Evolutionary conservation across 2,888 invertebrate genomes (phyloP).

Genomic region (Agonopterix alstromeriana): DNA sequence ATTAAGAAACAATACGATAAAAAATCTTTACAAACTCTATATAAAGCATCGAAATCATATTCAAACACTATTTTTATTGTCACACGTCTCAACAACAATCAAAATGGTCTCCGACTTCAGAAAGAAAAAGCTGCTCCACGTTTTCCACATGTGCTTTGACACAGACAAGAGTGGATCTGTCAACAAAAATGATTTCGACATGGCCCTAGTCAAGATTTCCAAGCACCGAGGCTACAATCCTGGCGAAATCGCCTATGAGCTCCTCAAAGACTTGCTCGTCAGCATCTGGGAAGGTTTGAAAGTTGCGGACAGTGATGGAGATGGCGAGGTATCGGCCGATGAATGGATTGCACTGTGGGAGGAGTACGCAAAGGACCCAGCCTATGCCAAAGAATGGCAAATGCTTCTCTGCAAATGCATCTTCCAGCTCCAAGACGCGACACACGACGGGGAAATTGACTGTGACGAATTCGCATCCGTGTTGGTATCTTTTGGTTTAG

Average conservation of each 20-base stretch:
- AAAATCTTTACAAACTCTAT: no score
- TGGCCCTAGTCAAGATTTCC: conserved; percentile 90
- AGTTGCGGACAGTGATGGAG: conserved; percentile 85
- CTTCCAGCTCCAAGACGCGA: conserved; percentile 91
- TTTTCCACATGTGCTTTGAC: conserved; percentile 93
- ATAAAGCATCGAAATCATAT: no score
- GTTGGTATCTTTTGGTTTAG: conserved; percentile 85
- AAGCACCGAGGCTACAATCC: conserved; percentile 85
- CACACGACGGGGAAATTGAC: conserved; percentile 85
- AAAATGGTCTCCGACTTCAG: conserved; percentile 88
- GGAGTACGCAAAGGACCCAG: conserved; percentile 78
- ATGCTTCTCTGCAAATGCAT: conserved; percentile 89
- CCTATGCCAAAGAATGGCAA: conserved; percentile 85
- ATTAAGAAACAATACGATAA: no score
- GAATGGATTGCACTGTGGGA: conserved; percentile 91
- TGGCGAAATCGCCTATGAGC: conserved; percentile 82
- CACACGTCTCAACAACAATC: conserved; percentile 19
- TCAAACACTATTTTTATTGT: no score
- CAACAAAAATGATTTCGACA: conserved; percentile 90
- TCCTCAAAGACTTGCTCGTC: conserved; percentile 69
- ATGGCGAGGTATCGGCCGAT: conserved; percentile 86
- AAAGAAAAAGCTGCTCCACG: conserved; percentile 90
- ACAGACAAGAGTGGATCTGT: conserved; percentile 91
- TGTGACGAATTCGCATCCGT: conserved; percentile 88
- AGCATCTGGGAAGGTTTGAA: conserved; percentile 86